Evolutionary conservation across 2,888 invertebrate species (phyloP).

Genomic region (Drosophila heteroneura): DNA sequence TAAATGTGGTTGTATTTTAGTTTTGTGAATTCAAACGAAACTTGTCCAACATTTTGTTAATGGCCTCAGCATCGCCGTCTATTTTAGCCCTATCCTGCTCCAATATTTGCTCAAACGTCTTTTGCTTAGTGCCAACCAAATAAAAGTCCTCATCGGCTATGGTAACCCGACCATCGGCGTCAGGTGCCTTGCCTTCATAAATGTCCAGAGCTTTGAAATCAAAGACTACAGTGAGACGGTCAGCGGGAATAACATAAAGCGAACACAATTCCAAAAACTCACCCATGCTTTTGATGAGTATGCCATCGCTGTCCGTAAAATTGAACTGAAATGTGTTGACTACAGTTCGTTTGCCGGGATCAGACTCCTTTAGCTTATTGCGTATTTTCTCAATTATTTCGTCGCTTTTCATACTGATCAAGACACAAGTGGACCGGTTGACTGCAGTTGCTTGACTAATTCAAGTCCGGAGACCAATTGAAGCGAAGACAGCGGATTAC

Average conservation of each 20-base stretch:
- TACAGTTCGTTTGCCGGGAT: conserved; percentile 81
- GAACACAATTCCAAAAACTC: conserved; percentile 44
- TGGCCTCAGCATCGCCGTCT: conserved; percentile 79
- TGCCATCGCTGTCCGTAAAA: conserved; percentile 83
- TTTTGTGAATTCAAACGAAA: conserved; percentile 77
- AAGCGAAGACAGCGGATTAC: conserved; percentile 66
- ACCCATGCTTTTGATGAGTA: conserved; percentile 83
- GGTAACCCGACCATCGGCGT: conserved; percentile 80
- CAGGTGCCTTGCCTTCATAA: conserved; percentile 77
- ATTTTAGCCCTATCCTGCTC: conserved; percentile 79
- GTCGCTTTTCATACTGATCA: conserved; percentile 81
- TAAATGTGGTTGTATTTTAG: conserved; percentile 7
- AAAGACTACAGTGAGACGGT: conserved; percentile 78
- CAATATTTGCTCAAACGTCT: conserved; percentile 79
- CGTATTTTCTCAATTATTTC: conserved; percentile 84
- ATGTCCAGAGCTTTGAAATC: conserved; percentile 85
- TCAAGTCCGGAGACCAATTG: conserved; percentile 65
- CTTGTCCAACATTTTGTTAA: conserved; percentile 82
- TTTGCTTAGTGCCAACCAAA: conserved; percentile 81
- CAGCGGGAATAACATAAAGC: conserved; percentile 31
- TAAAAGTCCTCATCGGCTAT: conserved; percentile 83
- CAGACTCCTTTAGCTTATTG: conserved; percentile 80
- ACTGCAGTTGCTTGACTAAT: conserved; percentile 62
- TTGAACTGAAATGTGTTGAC: conserved; percentile 83
- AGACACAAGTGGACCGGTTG: conserved; percentile 51